These are phyloP conservation scores for Dysmachus trigonus DNA, from an alignment of 2,888 invertebrate genomes.

Conservation along the genomic window DNA sequence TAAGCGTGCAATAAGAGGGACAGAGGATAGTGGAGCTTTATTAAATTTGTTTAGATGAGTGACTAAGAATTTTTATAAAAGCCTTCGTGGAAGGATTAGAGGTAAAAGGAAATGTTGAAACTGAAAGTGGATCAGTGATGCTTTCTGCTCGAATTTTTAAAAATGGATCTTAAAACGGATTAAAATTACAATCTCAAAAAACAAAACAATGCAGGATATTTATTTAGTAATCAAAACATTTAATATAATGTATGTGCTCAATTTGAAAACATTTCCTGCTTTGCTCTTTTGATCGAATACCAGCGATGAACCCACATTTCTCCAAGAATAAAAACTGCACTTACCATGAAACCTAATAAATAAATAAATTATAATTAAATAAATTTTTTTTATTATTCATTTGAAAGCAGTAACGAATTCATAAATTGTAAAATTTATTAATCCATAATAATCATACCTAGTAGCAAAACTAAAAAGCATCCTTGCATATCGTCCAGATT, in stretches of 20 bases:
- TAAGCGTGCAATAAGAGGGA: no score
- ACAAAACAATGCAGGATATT: neutral
- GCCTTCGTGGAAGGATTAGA: no score
- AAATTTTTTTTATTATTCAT: no score
- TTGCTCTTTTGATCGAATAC: neutral
- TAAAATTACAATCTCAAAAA: neutral
- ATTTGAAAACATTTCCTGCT: neutral
- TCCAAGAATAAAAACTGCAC: constrained; percentile 10
- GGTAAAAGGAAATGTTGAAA: no score
- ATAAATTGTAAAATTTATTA: neutral
- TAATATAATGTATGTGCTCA: neutral
- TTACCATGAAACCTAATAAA: constrained; percentile 41
- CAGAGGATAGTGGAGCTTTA: no score
- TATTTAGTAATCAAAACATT: neutral
- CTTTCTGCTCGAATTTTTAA: no score
- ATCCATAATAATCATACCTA: constrained; percentile 69
- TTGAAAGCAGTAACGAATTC: no score
- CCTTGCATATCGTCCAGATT: constrained; percentile 93
- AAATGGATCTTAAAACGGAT: neutral
- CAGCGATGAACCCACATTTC: constrained; percentile 32
- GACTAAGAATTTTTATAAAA: no score
- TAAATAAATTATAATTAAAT: neutral
- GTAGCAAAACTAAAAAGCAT: constrained; percentile 83
- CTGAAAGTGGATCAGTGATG: no score
- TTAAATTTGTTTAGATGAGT: no score